Percentiles rank a stretch among this genome's conserved stretches.
phyloP scores from a whole-genome alignment of 2,888 invertebrate species.

The Conus canariensis region DNA sequence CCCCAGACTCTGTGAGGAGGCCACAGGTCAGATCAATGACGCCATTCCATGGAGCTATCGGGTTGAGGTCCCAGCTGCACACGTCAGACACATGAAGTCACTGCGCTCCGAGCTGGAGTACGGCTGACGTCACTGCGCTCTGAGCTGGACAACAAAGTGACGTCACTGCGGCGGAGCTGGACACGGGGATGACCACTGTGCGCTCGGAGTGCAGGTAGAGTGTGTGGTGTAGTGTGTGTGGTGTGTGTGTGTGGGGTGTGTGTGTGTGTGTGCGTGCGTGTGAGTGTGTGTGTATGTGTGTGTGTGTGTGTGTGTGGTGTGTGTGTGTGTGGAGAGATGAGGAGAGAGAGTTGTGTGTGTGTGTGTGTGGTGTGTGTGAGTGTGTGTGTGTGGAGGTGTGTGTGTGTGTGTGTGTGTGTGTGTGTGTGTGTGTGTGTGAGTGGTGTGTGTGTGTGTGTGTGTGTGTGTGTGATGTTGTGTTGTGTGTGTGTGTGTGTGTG shows the following conservation, averaged over 20 bases:
- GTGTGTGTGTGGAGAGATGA: too few relatives aligned
- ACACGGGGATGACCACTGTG: background rate
- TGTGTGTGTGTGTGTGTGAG: too few relatives aligned
- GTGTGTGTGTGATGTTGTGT: too few relatives aligned
- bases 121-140: constrained; percentile 35
- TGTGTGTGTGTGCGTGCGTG: background rate
- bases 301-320: too few relatives aligned
- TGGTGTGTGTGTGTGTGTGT: too few relatives aligned
- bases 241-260: too few relatives aligned
- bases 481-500: too few relatives aligned
- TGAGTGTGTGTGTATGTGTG: background rate
- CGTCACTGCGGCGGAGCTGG: constrained; percentile 32
- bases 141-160: constrained; percentile 29
- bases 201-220: constrained; percentile 23
- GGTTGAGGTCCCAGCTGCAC: constrained; percentile 36
- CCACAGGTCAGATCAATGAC: constrained; percentile 4
- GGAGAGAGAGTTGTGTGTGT: too few relatives aligned
- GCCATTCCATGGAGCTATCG: constrained; percentile 35
- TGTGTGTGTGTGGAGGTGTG: too few relatives aligned
- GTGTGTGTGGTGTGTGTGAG: too few relatives aligned
- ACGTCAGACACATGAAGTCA: constrained; percentile 32
- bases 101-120: constrained; percentile 38
- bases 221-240: too few relatives aligned
- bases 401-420: too few relatives aligned
- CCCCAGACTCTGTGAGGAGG: constrained; percentile 34